Evolutionary conservation across 2,888 invertebrate species (phyloP), one percentile per base, ranked within the genome.

Genomic region (Drosophila multiciliata): DNA sequence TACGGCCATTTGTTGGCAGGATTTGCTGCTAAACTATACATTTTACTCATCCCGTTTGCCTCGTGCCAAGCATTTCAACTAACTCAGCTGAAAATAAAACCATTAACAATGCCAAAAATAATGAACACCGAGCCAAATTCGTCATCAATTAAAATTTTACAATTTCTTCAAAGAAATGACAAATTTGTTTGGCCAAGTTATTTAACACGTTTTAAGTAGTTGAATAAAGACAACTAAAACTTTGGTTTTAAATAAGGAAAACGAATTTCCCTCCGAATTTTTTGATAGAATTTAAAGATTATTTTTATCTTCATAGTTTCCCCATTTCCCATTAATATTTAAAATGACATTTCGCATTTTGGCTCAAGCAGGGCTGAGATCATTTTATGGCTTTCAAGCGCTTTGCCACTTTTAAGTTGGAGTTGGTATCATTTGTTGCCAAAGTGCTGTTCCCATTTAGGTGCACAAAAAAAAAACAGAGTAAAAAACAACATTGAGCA

Each of bases 381-480:
- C 12, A 59, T 59, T 54, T 60, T 35, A 45, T 29, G 23, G 8
- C 33, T 35, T 32, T 1, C 23, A 42, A 32, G 6, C 33, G 20
- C 35, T 12, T 15, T 17, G 8, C 35, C 11, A 35, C 23, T 32
- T 26, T 64, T 42, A 49, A 61, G 80, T 33, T 33, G 57, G 35
- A 73, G 79, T 61, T 78, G 50, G 50, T 70, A 68, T 66, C 73
- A 75, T 68, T 71, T 73, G 66, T 62, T 75, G 68, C 69, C 80
- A 65, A 87, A 83, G 70, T 67, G 75, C 59, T 87, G 88, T 45
- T 50, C 86, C 71, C 78, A 77, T 78, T 88, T 82, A 35, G 38
- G 32, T 33, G 49, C 38, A 49, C 26, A 49, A 9, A 49, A 7
- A 20, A 11, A 26, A 33, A 17, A 40, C 5, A 4, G 26, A 50